These are phyloP conservation scores for Nemopilema nomurai DNA, from an alignment of 30 jellyfish, hydroid and myxozoan species.

Conservation along the genomic window DNA sequence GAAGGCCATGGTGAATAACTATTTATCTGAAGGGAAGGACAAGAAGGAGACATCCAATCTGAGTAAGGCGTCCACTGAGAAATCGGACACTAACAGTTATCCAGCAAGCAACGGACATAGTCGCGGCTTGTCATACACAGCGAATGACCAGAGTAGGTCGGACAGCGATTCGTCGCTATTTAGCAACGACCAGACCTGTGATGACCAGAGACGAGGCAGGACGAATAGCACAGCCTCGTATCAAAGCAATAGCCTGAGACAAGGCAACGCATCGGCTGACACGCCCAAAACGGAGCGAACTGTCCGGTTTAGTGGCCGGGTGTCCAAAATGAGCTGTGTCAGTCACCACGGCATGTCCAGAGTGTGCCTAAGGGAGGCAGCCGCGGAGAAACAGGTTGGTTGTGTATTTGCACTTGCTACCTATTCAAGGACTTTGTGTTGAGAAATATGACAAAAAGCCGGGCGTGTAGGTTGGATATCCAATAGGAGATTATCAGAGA, in stretches of 20 bases:
- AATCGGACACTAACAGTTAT: background rate
- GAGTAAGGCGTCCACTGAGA: constrained; percentile 10
- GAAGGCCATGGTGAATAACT: constrained; percentile 54
- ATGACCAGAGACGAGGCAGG: constrained; percentile 18
- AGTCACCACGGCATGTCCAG: constrained; percentile 80
- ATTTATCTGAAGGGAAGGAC: constrained; percentile 22
- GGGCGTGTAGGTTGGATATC: too few relatives aligned
- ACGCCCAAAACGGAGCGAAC: constrained; percentile 40
- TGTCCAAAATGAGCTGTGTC: constrained; percentile 64
- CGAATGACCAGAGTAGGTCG: constrained; percentile 26
- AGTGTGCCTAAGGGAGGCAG: constrained; percentile 71
- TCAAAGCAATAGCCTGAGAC: constrained; percentile 20
- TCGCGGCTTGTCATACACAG: background rate
- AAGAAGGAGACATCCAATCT: background rate
- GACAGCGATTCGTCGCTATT: constrained; percentile 52
- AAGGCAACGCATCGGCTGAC: constrained; percentile 14
- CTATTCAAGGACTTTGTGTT: too few relatives aligned
- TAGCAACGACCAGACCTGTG: constrained; percentile 7
- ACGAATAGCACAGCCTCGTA: constrained; percentile 48
- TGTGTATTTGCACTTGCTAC: too few relatives aligned
- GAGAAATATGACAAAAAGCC: too few relatives aligned
- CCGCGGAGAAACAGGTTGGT: constrained; percentile 73
- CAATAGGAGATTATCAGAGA: too few relatives aligned
- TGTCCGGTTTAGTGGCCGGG: constrained; percentile 68
- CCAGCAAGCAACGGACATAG: constrained; percentile 2